These are phyloP conservation scores for Chamaea fasciata DNA, from an alignment of 2,113 vertebrate species.

Conservation along the genomic window DNA sequence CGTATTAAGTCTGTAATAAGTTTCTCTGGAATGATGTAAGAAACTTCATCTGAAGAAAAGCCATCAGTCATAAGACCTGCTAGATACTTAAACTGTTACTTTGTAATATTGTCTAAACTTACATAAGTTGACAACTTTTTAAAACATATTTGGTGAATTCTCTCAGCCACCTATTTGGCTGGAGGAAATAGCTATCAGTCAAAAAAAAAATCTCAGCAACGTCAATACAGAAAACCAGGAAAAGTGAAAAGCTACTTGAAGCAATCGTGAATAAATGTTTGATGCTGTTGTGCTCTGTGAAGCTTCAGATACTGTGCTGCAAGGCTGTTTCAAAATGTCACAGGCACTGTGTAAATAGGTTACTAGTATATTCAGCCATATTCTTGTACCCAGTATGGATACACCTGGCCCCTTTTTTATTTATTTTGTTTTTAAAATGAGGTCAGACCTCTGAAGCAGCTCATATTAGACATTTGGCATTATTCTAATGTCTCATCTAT, in stretches of 20 bases:
- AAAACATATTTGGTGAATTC: background rate
- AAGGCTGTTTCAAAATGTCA: background rate
- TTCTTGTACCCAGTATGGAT: background rate
- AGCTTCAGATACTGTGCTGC: background rate
- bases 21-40: background rate
- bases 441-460: background rate
- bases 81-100: background rate
- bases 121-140: background rate
- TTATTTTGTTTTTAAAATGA: background rate
- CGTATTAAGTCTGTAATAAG: background rate
- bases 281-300: background rate
- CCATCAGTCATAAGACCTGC: background rate
- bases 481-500: background rate
- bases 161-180: background rate
- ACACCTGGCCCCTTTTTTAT: background rate
- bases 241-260: background rate
- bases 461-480: background rate
- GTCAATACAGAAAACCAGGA: fast-evolving
- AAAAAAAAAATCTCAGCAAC: background rate
- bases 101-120: background rate
- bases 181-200: background rate
- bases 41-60: background rate
- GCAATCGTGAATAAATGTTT: background rate
- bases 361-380: background rate
- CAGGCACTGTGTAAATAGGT: background rate